Base-by-base conservation (phyloP, 2,888 invertebrate species). In the Cheilosia variabilis region DNA sequence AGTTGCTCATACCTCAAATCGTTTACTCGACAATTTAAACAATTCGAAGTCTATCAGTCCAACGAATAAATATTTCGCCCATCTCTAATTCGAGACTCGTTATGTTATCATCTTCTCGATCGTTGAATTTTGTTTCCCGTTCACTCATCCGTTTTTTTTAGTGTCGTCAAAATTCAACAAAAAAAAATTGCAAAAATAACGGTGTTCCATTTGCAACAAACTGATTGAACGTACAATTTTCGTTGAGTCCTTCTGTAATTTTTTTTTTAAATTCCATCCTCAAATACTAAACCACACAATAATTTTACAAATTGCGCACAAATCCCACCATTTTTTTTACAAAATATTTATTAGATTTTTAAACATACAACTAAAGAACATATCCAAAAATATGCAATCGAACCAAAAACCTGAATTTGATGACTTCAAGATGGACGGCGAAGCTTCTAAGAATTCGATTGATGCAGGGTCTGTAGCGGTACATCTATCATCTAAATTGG, bases 241-340 rank as follows among this genome's bases (percentile, higher is more conserved):
- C 79, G 80, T 86, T 69, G 53, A 79, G 86, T 86, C 81, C 58
- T 43, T 86, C 62, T 86, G 86, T 86, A 66, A 68, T 68, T 62
- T 81, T 68, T 81, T 68, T 83, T 58, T 52, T 34, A 37, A 13
- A 52, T 66, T 75, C 58, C 50, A 72, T 50, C 17, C 15, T 37
- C 52, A 43, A 41, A 45, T 13, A 62, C 22, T n/a, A 17, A 17
- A 41, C 27, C 24, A 41, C 41, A 53, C 55, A 19, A 4, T 10
- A 22, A 53, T 77, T 77, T 68, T 50, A 43, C 41, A 63, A 63
- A 24, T 31, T 27, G n/a, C 13, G 22, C 22, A 2, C 37, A 68
- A 19, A 53, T 58, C 24, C 62, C 7, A 31, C 50, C 19, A 22
- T 47, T 27, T 43, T n/a, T 10, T 19, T 17, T 37, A 58, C 4